Evolutionary conservation across 2,888 invertebrate species (phyloP).

Genomic region (Clistopyga incitator): DNA sequence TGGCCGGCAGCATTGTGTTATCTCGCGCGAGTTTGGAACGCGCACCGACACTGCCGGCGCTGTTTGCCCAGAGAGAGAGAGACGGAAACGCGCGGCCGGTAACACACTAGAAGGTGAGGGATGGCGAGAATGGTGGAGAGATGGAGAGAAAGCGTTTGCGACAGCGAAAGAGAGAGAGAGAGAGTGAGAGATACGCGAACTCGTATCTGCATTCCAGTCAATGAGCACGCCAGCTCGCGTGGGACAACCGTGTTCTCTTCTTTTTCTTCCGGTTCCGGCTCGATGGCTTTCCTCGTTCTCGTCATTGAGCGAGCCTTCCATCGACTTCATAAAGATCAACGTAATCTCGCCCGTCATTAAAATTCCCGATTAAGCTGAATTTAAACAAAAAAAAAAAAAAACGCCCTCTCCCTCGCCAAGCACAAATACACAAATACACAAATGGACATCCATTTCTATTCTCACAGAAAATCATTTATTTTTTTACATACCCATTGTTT

Average conservation of each 20-base stretch:
- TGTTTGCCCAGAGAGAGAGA: constrained; percentile 41
- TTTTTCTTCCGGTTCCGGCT: constrained; percentile 68
- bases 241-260: constrained; percentile 62
- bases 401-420: neutral
- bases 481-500: no score
- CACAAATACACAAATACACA: neutral
- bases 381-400: neutral
- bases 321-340: constrained; percentile 46
- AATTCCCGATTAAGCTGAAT: neutral
- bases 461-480: no score
- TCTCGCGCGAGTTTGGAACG: constrained; percentile 60
- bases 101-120: constrained; percentile 25
- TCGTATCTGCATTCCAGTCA: constrained; percentile 80
- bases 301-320: constrained; percentile 23
- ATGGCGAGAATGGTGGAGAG: constrained; percentile 45
- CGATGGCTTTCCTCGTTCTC: constrained; percentile 46
- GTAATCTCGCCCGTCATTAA: constrained; percentile 28
- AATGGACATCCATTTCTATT: neutral
- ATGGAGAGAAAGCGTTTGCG: constrained; percentile 53
- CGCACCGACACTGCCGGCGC: constrained; percentile 28
- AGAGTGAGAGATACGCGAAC: constrained; percentile 59
- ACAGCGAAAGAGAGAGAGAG: constrained; percentile 51
- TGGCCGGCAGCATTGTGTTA: constrained; percentile 63
- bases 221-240: constrained; percentile 75
- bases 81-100: constrained; percentile 15